A percentile compares a stretch with the other conserved stretches of the same genome.
Conservation (phyloP, 2,113 vertebrate genomes). For the Antechinus stuartii region DNA sequence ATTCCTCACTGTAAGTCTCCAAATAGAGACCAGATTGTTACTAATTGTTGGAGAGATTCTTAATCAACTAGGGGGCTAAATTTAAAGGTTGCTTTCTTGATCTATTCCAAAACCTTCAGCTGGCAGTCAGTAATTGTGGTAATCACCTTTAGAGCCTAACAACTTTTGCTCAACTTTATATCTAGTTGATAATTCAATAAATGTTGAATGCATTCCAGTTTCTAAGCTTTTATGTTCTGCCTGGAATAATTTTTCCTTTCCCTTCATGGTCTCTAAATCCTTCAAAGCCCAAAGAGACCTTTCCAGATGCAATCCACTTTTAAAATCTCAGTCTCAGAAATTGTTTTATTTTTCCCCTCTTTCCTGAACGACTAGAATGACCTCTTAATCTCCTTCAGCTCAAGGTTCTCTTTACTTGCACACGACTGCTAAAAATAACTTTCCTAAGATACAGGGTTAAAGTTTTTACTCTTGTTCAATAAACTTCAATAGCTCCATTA, state of each 20-base stretch:
- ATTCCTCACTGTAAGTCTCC: background rate
- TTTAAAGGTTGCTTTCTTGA: background rate
- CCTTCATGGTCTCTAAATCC: background rate
- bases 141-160: background rate
- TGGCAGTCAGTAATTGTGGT: background rate
- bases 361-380: background rate
- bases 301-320: background rate
- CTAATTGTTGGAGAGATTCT: background rate
- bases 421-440: background rate
- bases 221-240: background rate
- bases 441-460: background rate
- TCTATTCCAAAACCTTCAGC: background rate
- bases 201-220: background rate
- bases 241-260: background rate
- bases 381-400: background rate
- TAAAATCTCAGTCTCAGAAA: background rate
- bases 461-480: background rate
- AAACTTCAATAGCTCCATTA: background rate
- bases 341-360: background rate
- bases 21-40: background rate
- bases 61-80: background rate
- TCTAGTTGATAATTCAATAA: background rate
- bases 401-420: background rate
- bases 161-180: background rate
- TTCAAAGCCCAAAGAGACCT: background rate